Base-by-base conservation (phyloP, 2,113 vertebrate genomes). In the Zosterops borbonicus region DNA sequence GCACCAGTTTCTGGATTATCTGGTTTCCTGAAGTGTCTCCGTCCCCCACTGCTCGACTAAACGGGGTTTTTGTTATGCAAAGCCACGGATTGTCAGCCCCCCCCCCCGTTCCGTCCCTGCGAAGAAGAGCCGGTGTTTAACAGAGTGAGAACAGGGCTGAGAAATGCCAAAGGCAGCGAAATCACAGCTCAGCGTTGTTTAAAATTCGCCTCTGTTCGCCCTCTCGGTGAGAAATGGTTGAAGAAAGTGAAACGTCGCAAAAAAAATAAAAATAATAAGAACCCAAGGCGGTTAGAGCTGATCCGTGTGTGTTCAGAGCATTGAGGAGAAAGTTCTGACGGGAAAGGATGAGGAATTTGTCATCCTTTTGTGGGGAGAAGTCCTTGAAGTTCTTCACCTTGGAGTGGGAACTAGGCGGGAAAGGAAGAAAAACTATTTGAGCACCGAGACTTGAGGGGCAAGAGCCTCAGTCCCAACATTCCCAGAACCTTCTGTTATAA, bases 1-100 rank as follows among this genome's bases (percentile, higher is more conserved):
- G 56, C 81, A 22, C 52, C 63, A 14, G 47, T 93, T 96, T 83
- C 64, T 83, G 92, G 83, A 77, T 95, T 95, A 83, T 87, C 83
- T 63, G 88, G 7, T 81, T 78, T 95, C 93, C 83, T 92, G 65
- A 93, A 82, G 86, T 81, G 83, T 39, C 76, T 83, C 83, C 24
- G 28, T 67, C 44, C 60, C 65, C 59, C 22, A 28, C 75, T 52
- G 52, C 47, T 85, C 46, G 18, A 11, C 55, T 67, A 44, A 96
- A 86, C 3, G 9, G 64, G 37, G 39, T 5, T 73, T 92, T 75
- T 69, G 44, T 83, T 47, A 41, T 24, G n/a, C 44, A 39, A 42
- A 93, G 77, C 44, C 37, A 12, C 22, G 22, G 50, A 56, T 42
- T 42, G 60, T 24, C 49, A 27, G 31, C 60, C 68, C 35, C 39